Conservation (phyloP, 2,797 vertebrate genomes). For the Hephaestus fuliginosus region DNA sequence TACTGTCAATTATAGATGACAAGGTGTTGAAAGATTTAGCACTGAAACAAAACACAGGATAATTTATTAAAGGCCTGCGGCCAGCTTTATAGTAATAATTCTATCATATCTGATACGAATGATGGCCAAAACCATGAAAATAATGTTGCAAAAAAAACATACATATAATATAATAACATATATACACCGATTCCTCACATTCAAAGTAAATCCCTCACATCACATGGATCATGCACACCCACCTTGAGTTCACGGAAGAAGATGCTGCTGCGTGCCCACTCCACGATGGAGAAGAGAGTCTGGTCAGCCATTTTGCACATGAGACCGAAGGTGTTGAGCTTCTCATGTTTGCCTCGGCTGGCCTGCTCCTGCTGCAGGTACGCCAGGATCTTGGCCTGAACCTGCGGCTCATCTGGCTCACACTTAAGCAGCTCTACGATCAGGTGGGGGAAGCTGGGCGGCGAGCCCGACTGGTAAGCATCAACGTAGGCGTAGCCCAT, state of each 20-base stretch:
- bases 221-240: constrained; percentile 45
- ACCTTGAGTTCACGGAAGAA: constrained; percentile 99
- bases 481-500: constrained; percentile 98
- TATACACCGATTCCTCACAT: not conserved
- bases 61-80: constrained; percentile 46
- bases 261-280: constrained; percentile 98
- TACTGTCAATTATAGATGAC: constrained; percentile 62
- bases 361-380: constrained; percentile 98
- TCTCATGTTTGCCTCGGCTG: constrained; percentile 94
- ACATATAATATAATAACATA: not conserved
- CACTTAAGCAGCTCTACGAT: constrained; percentile 98
- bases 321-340: constrained; percentile 97
- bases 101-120: not conserved
- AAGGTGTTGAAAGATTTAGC: constrained; percentile 56
- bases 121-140: constrained; percentile 3
- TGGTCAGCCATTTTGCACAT: constrained; percentile 99
- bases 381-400: constrained; percentile 95
- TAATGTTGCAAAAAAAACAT: not conserved
- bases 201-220: not conserved
- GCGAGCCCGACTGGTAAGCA: constrained; percentile 92
- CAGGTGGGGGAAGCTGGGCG: constrained; percentile 95
- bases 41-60: constrained; percentile 50
- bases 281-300: constrained; percentile 98
- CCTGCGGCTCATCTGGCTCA: constrained; percentile 97
- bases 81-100: not conserved